Evolutionary conservation across 1,140 invertebrate species (phyloP), one percentile per base, ranked within the genome.

Genomic region (Drosophila nigrodunni): DNA sequence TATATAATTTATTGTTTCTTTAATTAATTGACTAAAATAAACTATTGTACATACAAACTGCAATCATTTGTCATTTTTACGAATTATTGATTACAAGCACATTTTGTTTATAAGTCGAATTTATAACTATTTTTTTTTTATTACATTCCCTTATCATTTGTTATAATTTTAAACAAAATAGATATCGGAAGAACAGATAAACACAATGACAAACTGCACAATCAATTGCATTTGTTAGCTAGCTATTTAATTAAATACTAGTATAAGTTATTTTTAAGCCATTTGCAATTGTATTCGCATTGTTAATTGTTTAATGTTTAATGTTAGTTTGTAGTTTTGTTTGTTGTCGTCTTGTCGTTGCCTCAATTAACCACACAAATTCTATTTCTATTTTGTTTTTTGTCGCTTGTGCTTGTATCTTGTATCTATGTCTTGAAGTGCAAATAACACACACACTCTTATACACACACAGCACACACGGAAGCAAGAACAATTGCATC

Each of bases 301-400:
- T 47, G 59, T 59, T 47, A 6, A 34, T 52, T 30, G 11, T 35
- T 30, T 57, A 67, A 60, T 65, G 50, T 67, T 50, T 43, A 47
- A 65, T 76, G 54, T 49, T 64, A 58, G 54, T 71, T 61, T 57
- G 59, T 76, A 58, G 74, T 67, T 73, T 77, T 79, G 64, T 74
- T 75, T 74, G 71, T 78, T 64, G 73, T 74, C 64, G 47, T 76
- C 64, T 60, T 75, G 60, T 71, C 69, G 62, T 79, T 72, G 77
- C 64, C 59, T 60, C 41, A 71, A 70, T 75, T 78, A 75, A 75
- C 65, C 44, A 74, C 60, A 70, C 66, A 50, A 21, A 18, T 3
- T 47, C 46, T 47, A 15, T 47, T 25, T 55, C 59, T 43, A 44
- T 74, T 64, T 77, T n/a, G 44, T 54, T 50, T 8, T 66, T 43